These are phyloP conservation scores for Oscheius myriophilus DNA, from an alignment of 2,888 invertebrate species.

Conservation along the genomic window DNA sequence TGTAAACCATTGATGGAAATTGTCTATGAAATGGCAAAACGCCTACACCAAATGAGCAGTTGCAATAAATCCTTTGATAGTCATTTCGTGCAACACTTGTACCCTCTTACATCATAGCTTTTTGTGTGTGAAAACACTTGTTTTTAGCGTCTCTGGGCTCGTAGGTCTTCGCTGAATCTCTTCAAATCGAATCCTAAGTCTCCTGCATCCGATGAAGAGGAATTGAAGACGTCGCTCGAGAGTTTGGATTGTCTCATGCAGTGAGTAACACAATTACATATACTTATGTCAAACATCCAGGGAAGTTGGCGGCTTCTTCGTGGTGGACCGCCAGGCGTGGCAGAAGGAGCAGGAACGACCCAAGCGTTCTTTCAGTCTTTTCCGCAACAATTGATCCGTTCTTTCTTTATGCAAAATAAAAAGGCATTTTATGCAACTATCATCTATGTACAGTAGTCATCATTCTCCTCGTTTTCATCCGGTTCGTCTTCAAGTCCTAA, in stretches of 20 bases:
- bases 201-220: slow-evolving; percentile 23
- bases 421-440: too few species aligned
- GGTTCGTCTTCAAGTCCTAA: slow-evolving; percentile 9
- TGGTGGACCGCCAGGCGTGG: slow-evolving; percentile 4
- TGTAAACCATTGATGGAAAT: too few species aligned
- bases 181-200: slow-evolving; percentile 3
- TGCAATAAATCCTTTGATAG: too few species aligned
- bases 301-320: slow-evolving; percentile 25
- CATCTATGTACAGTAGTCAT: too few species aligned
- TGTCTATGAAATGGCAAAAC: too few species aligned
- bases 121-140: background rate
- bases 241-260: slow-evolving; percentile 21
- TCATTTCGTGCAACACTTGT: too few species aligned
- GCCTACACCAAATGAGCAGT: too few species aligned
- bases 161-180: slow-evolving; percentile 14
- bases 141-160: slow-evolving; percentile 14
- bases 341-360: background rate
- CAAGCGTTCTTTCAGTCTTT: slow-evolving; percentile 18
- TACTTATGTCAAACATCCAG: background rate
- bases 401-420: background rate
- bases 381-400: slow-evolving; percentile 7
- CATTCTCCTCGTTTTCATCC: too few species aligned
- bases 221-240: slow-evolving; percentile 15
- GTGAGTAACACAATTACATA: background rate
- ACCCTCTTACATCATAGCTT: too few species aligned